Evolutionary conservation across 2,888 invertebrate genomes (phyloP).

Genomic region (Yponomeuta cagnagella): DNA sequence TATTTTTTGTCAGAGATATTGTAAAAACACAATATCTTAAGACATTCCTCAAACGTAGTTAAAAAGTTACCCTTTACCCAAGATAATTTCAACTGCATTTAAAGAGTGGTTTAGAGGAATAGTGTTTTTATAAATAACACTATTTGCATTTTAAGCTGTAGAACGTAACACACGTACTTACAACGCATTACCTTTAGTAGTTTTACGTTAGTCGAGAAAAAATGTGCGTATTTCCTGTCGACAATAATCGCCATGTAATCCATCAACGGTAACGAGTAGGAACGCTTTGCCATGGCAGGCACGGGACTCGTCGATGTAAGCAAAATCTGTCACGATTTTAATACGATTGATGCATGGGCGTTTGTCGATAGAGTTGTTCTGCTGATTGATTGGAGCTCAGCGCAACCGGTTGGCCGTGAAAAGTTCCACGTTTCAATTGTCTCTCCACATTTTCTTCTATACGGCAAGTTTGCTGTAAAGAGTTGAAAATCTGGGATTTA

Average conservation of each 20-base stretch:
- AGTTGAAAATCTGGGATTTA: background rate
- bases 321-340: slow-evolving; percentile 50
- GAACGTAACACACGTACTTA: too few species aligned
- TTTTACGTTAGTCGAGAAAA: slow-evolving; percentile 30
- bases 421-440: background rate
- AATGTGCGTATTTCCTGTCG: slow-evolving; percentile 68
- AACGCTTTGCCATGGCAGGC: slow-evolving; percentile 8
- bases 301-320: slow-evolving; percentile 12
- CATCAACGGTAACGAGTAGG: slow-evolving; percentile 56
- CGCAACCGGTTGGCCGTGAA: slow-evolving; percentile 3
- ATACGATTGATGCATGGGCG: slow-evolving; percentile 46
- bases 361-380: slow-evolving; percentile 42
- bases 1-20: too few species aligned
- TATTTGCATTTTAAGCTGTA: too few species aligned
- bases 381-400: slow-evolving; percentile 20
- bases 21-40: too few species aligned
- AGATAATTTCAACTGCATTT: too few species aligned
- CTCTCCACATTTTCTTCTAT: background rate
- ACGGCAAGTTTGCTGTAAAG: background rate
- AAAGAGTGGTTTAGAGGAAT: too few species aligned
- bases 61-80: too few species aligned
- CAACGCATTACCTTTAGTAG: too few species aligned
- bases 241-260: slow-evolving; percentile 65
- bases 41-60: too few species aligned
- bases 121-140: too few species aligned